Conservation (phyloP, 2,113 vertebrate genomes). For the Halichoerus grypus region DNA sequence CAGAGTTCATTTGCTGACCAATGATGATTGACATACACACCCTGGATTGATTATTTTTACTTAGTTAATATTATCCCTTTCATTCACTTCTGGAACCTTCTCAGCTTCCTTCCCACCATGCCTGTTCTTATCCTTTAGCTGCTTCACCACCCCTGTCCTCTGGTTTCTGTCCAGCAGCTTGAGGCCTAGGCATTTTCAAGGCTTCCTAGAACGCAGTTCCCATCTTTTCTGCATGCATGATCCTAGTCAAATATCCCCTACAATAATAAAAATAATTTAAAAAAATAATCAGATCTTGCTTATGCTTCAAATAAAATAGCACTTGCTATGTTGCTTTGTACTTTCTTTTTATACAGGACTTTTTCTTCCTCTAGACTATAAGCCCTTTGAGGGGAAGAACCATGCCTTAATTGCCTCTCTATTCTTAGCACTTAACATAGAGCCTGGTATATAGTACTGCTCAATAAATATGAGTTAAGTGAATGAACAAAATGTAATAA, state of each 20-base stretch:
- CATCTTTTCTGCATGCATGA: neutral
- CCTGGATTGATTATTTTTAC: neutral
- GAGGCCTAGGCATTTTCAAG: neutral
- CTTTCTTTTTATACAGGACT: neutral
- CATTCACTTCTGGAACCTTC: neutral
- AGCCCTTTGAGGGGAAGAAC: constrained; percentile 22
- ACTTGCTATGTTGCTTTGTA: neutral
- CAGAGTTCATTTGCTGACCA: neutral
- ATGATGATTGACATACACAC: neutral
- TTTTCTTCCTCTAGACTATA: neutral
- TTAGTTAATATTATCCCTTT: neutral
- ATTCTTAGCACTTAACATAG: constrained; percentile 28
- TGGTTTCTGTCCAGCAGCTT: neutral
- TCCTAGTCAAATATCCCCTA: neutral
- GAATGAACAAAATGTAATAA: constrained; percentile 48
- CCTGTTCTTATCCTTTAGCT: neutral
- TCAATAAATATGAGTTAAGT: constrained; percentile 65
- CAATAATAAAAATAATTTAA: neutral
- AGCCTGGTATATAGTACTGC: neutral
- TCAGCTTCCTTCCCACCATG: neutral
- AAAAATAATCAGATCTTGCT: neutral
- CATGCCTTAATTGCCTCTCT: neutral
- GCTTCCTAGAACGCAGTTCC: neutral
- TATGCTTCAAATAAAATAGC: constrained; percentile 21
- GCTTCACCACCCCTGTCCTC: too few species aligned